These are phyloP conservation scores for Clamator glandarius DNA, from an alignment of 2,797 vertebrate species.

Conservation along the genomic window DNA sequence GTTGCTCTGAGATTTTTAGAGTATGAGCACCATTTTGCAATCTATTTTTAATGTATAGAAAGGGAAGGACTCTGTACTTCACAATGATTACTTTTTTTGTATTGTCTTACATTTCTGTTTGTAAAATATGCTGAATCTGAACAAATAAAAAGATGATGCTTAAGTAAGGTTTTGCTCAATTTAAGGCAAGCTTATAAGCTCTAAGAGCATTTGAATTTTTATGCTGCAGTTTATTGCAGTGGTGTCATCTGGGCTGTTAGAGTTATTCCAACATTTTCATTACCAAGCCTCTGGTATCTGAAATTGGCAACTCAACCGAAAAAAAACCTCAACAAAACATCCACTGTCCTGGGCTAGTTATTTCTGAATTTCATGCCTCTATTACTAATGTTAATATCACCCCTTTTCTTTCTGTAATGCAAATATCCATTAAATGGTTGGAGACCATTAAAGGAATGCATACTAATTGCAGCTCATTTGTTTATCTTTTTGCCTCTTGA, in stretches of 20 bases:
- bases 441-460: neutral
- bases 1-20: neutral
- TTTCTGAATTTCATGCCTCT: neutral
- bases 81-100: neutral
- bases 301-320: neutral
- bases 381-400: neutral
- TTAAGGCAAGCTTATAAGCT: neutral
- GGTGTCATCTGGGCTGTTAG: conserved; percentile 25
- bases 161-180: conserved; percentile 35
- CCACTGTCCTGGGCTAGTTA: neutral
- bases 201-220: neutral
- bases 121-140: neutral
- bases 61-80: neutral
- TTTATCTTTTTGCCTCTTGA: neutral
- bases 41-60: neutral
- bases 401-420: neutral
- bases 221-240: conserved; percentile 4
- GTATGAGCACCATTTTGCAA: neutral
- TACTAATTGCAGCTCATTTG: neutral
- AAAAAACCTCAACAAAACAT: neutral
- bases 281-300: neutral
- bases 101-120: neutral
- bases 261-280: conserved; percentile 34
- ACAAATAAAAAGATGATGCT: neutral
- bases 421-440: neutral